These are phyloP conservation scores for Apodemus speciosus DNA, from an alignment of 2,113 vertebrate genomes.

Conservation along the genomic window DNA sequence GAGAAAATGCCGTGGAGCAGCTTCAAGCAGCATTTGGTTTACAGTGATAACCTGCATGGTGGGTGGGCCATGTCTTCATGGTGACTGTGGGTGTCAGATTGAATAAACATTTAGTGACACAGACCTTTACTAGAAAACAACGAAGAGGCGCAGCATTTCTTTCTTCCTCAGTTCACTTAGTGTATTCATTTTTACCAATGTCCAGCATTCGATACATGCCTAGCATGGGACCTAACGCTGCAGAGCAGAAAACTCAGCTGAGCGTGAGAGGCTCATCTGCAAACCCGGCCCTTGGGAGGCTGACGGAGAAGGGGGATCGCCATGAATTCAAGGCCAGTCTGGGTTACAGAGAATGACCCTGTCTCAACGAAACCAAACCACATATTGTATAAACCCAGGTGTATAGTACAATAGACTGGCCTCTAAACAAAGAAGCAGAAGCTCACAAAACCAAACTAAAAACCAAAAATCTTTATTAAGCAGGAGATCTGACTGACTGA, in stretches of 20 bases:
- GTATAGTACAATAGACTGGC: not conserved
- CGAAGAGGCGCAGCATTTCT: not conserved
- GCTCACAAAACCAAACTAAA: not conserved
- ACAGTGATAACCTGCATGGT: not conserved
- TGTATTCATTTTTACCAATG: conserved; percentile 19
- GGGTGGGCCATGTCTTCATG: not conserved
- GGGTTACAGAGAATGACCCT: not conserved
- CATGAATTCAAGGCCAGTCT: not conserved
- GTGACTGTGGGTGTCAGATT: not conserved
- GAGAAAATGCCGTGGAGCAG: not conserved
- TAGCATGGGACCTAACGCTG: not conserved
- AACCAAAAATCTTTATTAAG: not conserved
- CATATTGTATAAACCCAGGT: not conserved
- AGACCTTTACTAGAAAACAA: conserved; percentile 24
- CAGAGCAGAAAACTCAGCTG: not conserved
- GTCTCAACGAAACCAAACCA: not conserved
- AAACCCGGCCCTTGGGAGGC: not conserved
- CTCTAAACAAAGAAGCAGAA: not conserved
- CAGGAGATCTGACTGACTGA: conserved; percentile 13
- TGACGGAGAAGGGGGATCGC: too few relatives aligned
- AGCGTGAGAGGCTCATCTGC: too few relatives aligned
- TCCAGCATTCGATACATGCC: not conserved
- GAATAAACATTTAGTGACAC: conserved; percentile 26
- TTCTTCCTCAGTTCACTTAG: not conserved
- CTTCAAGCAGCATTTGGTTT: not conserved